These are phyloP conservation scores for Enteromius anoplus DNA, from an alignment of 2,797 vertebrate genomes.

Conservation along the genomic window DNA sequence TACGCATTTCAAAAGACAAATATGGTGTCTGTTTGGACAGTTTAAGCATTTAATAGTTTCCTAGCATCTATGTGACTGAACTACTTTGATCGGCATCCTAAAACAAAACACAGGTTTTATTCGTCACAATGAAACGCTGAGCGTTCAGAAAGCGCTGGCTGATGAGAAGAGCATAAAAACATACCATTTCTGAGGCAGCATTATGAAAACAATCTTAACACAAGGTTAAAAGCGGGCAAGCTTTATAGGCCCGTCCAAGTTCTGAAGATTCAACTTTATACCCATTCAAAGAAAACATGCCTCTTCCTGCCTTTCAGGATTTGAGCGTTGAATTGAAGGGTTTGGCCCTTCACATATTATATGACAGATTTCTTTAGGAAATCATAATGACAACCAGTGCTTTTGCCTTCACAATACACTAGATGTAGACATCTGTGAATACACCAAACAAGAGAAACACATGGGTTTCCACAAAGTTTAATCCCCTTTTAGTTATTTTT, in stretches of 20 bases:
- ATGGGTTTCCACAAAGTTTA: not conserved
- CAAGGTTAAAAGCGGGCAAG: constrained; percentile 65
- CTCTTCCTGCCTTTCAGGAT: constrained; percentile 61
- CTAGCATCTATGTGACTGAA: no score
- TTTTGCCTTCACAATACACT: constrained; percentile 19
- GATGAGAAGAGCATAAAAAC: constrained; percentile 17
- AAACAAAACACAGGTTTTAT: not conserved
- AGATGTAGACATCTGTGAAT: not conserved
- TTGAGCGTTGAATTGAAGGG: constrained; percentile 65
- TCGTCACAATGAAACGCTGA: not conserved
- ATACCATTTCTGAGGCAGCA: constrained; percentile 24
- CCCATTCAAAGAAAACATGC: constrained; percentile 58
- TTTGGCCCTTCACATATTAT: constrained; percentile 61
- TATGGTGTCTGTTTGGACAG: not conserved
- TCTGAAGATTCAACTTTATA: constrained; percentile 65
- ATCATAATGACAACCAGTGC: constrained; percentile 32
- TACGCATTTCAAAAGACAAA: not conserved
- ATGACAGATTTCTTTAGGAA: constrained; percentile 41
- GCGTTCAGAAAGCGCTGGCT: not conserved
- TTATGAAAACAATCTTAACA: constrained; percentile 62
- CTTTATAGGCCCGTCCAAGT: constrained; percentile 66
- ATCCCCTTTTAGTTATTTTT: not conserved
- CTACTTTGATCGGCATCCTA: not conserved
- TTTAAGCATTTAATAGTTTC: no score
- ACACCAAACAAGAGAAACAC: not conserved